Evolutionary conservation across 2,888 invertebrate genomes (phyloP), one percentile per base, ranked within the genome.

Genomic region (Rhingia rostrata): DNA sequence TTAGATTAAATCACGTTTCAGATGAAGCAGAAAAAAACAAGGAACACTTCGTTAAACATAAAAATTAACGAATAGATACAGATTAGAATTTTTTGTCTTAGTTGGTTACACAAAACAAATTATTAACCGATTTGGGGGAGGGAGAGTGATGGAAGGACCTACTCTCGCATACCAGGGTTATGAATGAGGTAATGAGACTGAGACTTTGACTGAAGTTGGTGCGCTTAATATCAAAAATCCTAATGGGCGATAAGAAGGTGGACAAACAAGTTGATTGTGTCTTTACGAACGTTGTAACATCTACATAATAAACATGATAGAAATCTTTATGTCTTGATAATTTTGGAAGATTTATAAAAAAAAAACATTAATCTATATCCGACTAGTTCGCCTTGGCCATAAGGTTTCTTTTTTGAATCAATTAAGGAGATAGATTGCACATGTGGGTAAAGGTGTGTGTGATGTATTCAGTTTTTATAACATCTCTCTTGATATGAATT

Each of bases 1-100:
- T 70, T 70, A 70, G 64, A 64, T 77, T 66, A 82, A 47, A 82
- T 82, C 78, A 73, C 83, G 78, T 61, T 63, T 72, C 51, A 72
- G 56, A 67, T 78, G 83, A 83, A 78, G 37, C 66, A 73, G 47
- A 66, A 61, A 37, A 39, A 43, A 58, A 82, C 77, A 77, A 61
- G 66, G 54, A 70, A 67, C 47, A 47, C 72, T 77, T 82, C 43
- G 32, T 53, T 63, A 7, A 12, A 56, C 22, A 43, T 51, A 22
- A 49, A 22, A 2, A 22, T 22, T 2, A 75, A 7, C 10, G n/a
- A 49, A 63, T 37, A 4, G 10, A 14, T 47, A 30, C 3, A 41
- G 47, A 7, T 53, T 37, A 10, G 30, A 51, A 58, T 75, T 51
- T 39, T 10, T 56, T 66, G 30, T 33, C 41, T 33, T 30, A 12